Evolutionary conservation across 2,888 invertebrate species (phyloP).

Genomic region (Drosophila pseudotalamancana): DNA sequence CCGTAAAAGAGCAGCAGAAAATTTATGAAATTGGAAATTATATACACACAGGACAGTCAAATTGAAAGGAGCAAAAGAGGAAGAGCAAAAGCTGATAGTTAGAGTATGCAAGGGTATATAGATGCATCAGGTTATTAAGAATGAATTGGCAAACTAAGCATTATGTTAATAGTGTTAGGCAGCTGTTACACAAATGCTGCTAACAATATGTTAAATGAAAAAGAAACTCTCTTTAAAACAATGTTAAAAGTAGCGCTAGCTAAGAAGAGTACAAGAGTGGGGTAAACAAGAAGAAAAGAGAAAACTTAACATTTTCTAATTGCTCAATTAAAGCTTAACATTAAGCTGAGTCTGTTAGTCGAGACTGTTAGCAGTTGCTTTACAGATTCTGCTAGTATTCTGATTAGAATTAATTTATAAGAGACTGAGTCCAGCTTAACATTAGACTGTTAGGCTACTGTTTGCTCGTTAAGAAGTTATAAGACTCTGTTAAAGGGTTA

Average conservation of each 20-base stretch:
- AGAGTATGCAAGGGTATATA: conserved; percentile 6
- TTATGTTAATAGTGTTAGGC: background rate
- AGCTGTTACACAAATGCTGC: background rate
- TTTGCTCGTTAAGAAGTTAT: background rate
- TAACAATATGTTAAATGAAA: background rate
- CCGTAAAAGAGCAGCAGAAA: conserved; percentile 21
- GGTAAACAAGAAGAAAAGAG: too few relatives aligned
- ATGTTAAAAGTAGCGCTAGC: too few relatives aligned
- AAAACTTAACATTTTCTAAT: too few relatives aligned
- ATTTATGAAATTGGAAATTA: conserved; percentile 36
- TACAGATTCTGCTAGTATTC: too few relatives aligned
- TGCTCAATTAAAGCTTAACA: too few relatives aligned
- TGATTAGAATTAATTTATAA: background rate
- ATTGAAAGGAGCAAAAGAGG: conserved; percentile 2
- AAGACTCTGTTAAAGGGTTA: background rate
- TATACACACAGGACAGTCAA: conserved; percentile 27
- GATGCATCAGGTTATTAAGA: background rate
- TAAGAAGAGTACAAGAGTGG: too few relatives aligned
- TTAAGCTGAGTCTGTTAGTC: background rate
- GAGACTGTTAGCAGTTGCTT: background rate
- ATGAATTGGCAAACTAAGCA: background rate
- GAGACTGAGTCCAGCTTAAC: too few relatives aligned
- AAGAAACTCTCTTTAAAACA: too few relatives aligned
- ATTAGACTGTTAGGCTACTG: too few relatives aligned
- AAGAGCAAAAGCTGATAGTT: conserved; percentile 1